Percentiles rank a stretch among this genome's conserved stretches.
Conservation (phyloP, 2,797 vertebrate species). For the Argentina silus region DNA sequence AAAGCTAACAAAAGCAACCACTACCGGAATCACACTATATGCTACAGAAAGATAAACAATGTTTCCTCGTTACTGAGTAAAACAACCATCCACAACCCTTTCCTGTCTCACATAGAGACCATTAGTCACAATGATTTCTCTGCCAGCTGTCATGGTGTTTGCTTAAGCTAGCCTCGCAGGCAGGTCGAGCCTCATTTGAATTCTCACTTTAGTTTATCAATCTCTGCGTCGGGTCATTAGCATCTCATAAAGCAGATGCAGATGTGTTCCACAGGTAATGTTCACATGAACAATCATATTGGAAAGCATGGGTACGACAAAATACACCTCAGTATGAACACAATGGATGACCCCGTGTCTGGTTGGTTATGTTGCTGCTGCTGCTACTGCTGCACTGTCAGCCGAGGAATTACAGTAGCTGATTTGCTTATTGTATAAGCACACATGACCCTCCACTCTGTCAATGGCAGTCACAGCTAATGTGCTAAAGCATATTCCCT, state of each 20-base stretch:
- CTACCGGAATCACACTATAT: slow-evolving; percentile 62
- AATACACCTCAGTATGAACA: slow-evolving; percentile 46
- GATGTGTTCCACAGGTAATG: slow-evolving; percentile 64
- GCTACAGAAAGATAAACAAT: slow-evolving; percentile 71
- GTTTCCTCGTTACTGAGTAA: slow-evolving; percentile 63
- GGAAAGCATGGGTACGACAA: slow-evolving; percentile 7
- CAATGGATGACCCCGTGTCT: background rate
- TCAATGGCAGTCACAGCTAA: slow-evolving; percentile 34
- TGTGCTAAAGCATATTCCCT: slow-evolving; percentile 45
- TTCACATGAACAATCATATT: slow-evolving; percentile 49
- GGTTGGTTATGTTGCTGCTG: too few relatives aligned
- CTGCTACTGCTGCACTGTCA: too few relatives aligned
- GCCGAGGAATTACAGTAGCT: too few relatives aligned
- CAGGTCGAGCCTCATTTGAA: slow-evolving; percentile 70
- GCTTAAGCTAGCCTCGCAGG: slow-evolving; percentile 70
- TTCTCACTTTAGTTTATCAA: slow-evolving; percentile 70
- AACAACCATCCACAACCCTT: slow-evolving; percentile 70
- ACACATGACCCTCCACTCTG: slow-evolving; percentile 12
- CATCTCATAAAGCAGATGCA: slow-evolving; percentile 53
- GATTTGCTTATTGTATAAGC: too few relatives aligned
- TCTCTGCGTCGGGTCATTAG: slow-evolving; percentile 60
- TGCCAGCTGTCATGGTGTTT: slow-evolving; percentile 72
- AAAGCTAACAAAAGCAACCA: slow-evolving; percentile 62
- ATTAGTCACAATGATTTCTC: slow-evolving; percentile 77
- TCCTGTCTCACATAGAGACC: slow-evolving; percentile 74